Conservation (phyloP, 2,797 vertebrate species). For the Muraenolepis orangiensis region DNA sequence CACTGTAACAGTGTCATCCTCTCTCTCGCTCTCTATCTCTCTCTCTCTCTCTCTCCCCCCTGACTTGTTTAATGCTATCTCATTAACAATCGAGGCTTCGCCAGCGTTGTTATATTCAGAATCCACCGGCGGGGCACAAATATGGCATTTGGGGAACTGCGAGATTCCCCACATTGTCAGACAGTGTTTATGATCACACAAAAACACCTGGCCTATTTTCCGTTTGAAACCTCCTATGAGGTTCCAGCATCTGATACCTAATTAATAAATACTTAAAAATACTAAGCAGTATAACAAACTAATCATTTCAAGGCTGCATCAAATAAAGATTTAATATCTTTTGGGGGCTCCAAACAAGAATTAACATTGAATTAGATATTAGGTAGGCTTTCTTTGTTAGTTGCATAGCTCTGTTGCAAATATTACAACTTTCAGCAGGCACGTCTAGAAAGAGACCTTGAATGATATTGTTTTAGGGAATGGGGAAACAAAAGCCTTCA, state of each 20-base stretch:
- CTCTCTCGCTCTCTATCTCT: too few relatives aligned
- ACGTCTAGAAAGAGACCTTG: conserved; percentile 10
- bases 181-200: not conserved
- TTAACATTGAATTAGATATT: not conserved
- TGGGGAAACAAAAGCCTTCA: too few relatives aligned
- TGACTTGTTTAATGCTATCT: too few relatives aligned
- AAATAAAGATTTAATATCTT: not conserved
- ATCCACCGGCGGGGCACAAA: conserved; percentile 41
- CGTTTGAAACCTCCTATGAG: not conserved
- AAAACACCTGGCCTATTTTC: not conserved
- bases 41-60: too few relatives aligned
- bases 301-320: not conserved
- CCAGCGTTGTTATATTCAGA: conserved; percentile 40
- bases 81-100: conserved; percentile 63
- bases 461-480: conserved; percentile 7
- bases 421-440: conserved; percentile 5
- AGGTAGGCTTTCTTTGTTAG: not conserved
- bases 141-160: conserved; percentile 18
- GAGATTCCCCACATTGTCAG: conserved; percentile 9
- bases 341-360: not conserved
- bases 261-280: not conserved
- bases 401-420: not conserved
- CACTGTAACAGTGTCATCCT: conserved; percentile 54
- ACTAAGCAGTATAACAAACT: not conserved
- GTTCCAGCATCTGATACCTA: not conserved